Evolutionary conservation across 2,113 vertebrate species (phyloP).

Genomic region (Ursus arctos): DNA sequence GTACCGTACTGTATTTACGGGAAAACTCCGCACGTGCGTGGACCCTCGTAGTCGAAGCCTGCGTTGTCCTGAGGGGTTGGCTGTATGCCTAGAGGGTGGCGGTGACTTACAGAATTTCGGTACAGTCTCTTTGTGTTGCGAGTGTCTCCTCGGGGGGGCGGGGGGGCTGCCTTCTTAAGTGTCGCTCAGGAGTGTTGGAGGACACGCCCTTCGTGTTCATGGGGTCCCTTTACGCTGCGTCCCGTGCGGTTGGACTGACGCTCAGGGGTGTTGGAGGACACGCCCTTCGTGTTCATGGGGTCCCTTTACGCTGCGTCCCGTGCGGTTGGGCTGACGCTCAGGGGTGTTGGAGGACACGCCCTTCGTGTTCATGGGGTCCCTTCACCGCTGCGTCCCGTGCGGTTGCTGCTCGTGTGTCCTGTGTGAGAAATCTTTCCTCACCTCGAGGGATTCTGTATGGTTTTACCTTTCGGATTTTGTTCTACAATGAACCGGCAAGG

Average conservation of each 20-base stretch:
- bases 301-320: no score
- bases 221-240: not conserved
- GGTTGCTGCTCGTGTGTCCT: not conserved
- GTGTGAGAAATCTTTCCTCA: rapidly evolving
- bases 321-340: no score
- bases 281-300: no score
- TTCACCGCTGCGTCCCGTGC: not conserved
- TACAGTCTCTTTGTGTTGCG: not conserved
- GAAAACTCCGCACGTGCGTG: rapidly evolving
- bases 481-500: rapidly evolving
- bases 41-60: rapidly evolving
- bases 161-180: rapidly evolving
- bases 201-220: not conserved
- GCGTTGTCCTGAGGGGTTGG: not conserved
- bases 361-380: not conserved
- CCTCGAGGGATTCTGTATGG: not conserved
- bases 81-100: not conserved
- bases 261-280: no score
- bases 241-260: rapidly evolving
- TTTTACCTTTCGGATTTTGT: not conserved
- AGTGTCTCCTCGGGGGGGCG: not conserved
- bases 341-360: not conserved
- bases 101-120: rapidly evolving
- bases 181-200: not conserved
- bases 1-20: rapidly evolving